Evolutionary conservation across 2,113 vertebrate species (phyloP), one percentile per base, ranked within the genome.

Genomic region (Pseudorhombus dupliciocellatus): DNA sequence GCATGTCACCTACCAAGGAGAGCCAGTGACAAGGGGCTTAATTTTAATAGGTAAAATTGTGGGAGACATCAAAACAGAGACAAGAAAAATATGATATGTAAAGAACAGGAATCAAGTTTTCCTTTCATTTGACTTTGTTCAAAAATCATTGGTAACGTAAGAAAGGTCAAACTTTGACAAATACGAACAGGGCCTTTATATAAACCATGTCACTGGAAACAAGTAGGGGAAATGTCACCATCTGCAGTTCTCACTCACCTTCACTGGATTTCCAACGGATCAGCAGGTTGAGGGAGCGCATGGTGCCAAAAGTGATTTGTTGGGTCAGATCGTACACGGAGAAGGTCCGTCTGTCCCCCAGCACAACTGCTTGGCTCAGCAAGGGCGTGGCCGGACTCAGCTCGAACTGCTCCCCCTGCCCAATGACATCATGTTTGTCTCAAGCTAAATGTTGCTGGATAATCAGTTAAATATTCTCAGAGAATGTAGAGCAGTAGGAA

Each of bases 211-310:
- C 7, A 46, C 1, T 25, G 21, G 46, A 28, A 42, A 53, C 10
- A 60, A 53, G 59, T 11, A 16, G 9, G 7, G 7, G 28, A n/a
- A 12, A 24, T 52, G 56, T 70, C 42, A 25, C 28, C 30, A 24
- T 20, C 66, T 20, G 20, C 31, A 64, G 18, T 14, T 91, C n/a
- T 90, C 87, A 96, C 96, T 85, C 92, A 84, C 86, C 90, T 24
- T 96, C 95, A 2, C 79, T 89, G 44, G 92, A 92, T 84, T 93
- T 97, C 97, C 97, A 98, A 76, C 95, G 96, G 65, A 99, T 92
- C 65, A 96, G 93, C 68, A 96, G 83, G 7, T 99, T 99, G 62
- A 99, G 94, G 75, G 95, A 96, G 60, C 93, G 95, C 31, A 93
- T 93, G 0, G 85, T 84, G 67, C 95, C 96, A 83, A 98, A 95